A percentile compares a stretch with the other conserved stretches of the same genome.
Conservation (phyloP, 2,797 vertebrate genomes). For the Squalus acanthias region DNA sequence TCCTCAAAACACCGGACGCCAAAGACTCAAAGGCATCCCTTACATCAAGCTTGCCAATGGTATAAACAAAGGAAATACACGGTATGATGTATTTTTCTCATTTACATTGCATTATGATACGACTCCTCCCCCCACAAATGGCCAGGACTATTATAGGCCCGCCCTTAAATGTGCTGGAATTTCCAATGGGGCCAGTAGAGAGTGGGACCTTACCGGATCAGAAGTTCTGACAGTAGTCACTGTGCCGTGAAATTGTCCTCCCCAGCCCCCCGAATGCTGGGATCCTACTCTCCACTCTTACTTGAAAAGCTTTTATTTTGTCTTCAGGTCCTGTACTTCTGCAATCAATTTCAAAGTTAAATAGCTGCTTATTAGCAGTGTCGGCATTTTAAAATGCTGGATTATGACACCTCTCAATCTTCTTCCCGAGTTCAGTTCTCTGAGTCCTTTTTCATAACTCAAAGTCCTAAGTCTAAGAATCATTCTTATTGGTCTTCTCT, state of each 20-base stretch:
- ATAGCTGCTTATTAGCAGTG: not conserved
- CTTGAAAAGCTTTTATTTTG: not conserved
- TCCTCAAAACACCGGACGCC: too few species aligned
- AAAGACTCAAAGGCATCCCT: too few species aligned
- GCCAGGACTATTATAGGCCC: not conserved
- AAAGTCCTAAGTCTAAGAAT: not conserved
- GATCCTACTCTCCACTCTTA: not conserved
- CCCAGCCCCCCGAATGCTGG: not conserved
- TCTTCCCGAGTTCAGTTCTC: not conserved
- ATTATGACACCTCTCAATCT: not conserved
- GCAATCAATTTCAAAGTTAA: not conserved
- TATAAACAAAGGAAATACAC: not conserved
- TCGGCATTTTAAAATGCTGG: not conserved
- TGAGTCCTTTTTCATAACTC: not conserved
- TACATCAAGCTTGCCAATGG: too few species aligned
- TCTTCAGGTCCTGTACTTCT: not conserved
- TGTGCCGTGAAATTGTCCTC: not conserved
- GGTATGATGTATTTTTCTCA: not conserved
- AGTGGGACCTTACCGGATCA: not conserved
- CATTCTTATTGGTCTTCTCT: not conserved
- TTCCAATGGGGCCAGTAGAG: not conserved
- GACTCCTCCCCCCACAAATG: not conserved
- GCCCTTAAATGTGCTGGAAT: not conserved
- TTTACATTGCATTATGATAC: not conserved
- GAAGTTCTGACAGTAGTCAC: not conserved